These are phyloP conservation scores for Rhabdophis nuchalis DNA, from an alignment of 2,797 vertebrate species.

Conservation along the genomic window DNA sequence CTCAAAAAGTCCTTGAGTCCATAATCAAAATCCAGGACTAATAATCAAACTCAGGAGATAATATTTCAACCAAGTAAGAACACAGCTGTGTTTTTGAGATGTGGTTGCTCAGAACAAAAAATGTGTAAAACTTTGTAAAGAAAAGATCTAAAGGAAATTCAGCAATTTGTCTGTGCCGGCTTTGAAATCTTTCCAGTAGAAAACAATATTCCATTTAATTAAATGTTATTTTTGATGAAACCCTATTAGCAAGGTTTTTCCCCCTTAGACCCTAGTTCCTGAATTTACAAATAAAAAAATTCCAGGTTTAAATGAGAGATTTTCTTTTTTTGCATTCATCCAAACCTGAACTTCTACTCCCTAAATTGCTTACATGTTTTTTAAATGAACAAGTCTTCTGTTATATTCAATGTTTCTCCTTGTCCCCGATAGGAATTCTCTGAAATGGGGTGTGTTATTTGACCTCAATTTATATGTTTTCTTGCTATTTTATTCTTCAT, in stretches of 20 bases:
- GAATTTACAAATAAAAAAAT: not conserved
- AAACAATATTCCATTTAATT: not conserved
- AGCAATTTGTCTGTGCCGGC: not conserved
- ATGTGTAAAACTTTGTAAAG: not conserved
- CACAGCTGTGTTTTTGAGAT: not conserved
- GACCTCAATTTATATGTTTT: not conserved
- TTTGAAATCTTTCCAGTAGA: not conserved
- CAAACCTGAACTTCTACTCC: not conserved
- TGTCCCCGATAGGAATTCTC: not conserved
- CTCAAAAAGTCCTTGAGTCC: not conserved
- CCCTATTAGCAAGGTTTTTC: not conserved
- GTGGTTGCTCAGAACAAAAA: not conserved
- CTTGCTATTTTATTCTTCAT: not conserved
- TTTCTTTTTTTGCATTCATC: not conserved
- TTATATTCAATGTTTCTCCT: not conserved
- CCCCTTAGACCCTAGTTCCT: not conserved
- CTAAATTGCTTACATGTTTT: not conserved
- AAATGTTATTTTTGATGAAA: not conserved
- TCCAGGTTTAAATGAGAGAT: not conserved
- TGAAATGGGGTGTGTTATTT: not conserved
- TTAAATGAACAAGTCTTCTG: not conserved
- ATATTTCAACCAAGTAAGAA: not conserved
- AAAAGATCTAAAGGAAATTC: not conserved
- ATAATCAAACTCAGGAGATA: not conserved
- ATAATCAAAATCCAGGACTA: not conserved